phyloP scores from a whole-genome alignment of 2,797 vertebrate genomes.

The Ataeniobius toweri region DNA sequence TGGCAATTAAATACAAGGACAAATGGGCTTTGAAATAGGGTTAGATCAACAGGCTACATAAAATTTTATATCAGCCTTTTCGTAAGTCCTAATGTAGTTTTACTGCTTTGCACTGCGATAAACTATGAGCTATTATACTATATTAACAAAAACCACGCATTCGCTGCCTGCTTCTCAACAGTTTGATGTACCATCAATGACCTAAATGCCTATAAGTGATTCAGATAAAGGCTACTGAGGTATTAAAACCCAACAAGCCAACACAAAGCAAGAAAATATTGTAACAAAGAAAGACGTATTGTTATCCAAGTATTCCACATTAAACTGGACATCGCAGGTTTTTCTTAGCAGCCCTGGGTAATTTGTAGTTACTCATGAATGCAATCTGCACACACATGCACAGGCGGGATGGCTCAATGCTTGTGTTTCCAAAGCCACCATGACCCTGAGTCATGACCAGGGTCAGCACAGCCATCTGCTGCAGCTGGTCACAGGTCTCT shows the following conservation, averaged over 20 bases:
- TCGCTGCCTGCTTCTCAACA: not conserved
- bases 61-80: not conserved
- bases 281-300: not conserved
- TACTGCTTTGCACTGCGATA: not conserved
- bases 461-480: slow-evolving; percentile 71
- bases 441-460: slow-evolving; percentile 47
- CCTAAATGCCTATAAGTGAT: not conserved
- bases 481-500: slow-evolving; percentile 63
- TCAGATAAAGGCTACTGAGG: not conserved
- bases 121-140: not conserved
- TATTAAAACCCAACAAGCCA: not conserved
- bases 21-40: too few relatives aligned
- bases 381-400: slow-evolving; percentile 1
- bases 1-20: too few relatives aligned
- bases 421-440: slow-evolving; percentile 33
- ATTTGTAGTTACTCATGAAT: not conserved
- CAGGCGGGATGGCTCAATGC: slow-evolving; percentile 35
- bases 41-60: not conserved
- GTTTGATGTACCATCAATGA: not conserved
- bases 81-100: too few relatives aligned
- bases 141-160: not conserved
- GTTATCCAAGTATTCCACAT: not conserved
- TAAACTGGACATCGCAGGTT: not conserved
- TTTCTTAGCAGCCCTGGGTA: not conserved
- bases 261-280: not conserved